These are phyloP conservation scores for Egretta garzetta DNA, from an alignment of 2,113 vertebrate species.

Conservation along the genomic window DNA sequence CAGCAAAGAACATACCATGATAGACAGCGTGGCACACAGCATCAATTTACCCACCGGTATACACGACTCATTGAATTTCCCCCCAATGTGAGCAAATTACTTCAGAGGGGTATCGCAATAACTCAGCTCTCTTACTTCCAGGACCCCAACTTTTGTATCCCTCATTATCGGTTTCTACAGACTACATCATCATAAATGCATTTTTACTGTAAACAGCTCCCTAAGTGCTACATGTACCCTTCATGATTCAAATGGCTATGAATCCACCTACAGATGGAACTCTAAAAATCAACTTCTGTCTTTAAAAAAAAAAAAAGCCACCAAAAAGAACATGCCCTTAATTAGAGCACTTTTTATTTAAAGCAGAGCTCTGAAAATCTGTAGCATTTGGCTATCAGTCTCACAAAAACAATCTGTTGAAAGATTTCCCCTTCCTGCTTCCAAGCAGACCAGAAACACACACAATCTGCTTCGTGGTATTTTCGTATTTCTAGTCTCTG, in stretches of 20 bases:
- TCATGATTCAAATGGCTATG: neutral
- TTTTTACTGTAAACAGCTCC: neutral
- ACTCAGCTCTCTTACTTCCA: neutral
- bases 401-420: neutral
- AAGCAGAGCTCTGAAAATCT: neutral
- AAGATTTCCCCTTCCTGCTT: neutral
- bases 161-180: neutral
- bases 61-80: neutral
- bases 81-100: accelerated
- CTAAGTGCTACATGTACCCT: neutral
- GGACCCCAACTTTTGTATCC: neutral
- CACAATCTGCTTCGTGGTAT: neutral
- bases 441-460: neutral
- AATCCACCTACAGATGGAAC: neutral
- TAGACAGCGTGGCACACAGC: neutral
- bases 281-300: neutral
- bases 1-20: neutral
- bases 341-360: neutral
- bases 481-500: neutral
- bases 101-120: neutral
- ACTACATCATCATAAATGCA: neutral
- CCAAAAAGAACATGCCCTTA: neutral
- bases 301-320: neutral
- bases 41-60: neutral
- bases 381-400: neutral